A percentile compares a stretch with the other conserved stretches of the same genome.
These are phyloP conservation scores for Bombus superbus DNA, from an alignment of 1,140 invertebrate species.

Conservation along the genomic window DNA sequence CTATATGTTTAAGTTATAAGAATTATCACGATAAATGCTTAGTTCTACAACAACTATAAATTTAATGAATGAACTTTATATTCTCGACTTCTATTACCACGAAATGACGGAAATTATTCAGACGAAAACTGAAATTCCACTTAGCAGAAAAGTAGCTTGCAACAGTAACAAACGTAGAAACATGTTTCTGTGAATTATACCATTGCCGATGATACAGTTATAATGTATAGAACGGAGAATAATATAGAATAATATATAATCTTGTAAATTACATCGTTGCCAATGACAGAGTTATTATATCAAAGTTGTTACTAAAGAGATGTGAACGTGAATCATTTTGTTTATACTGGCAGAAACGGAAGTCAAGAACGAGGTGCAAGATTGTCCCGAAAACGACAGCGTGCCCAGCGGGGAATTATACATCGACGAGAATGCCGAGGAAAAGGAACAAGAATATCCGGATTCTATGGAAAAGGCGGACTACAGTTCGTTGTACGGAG, in stretches of 20 bases:
- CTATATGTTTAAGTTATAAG: background rate
- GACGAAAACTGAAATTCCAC: background rate
- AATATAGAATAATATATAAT: too few relatives aligned
- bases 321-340: slow-evolving; percentile 20
- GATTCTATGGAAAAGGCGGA: slow-evolving; percentile 81
- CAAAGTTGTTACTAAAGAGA: background rate
- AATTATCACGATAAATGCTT: background rate
- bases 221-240: background rate
- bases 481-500: slow-evolving; percentile 77
- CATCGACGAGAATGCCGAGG: slow-evolving; percentile 80
- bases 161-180: background rate
- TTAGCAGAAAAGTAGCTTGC: background rate
- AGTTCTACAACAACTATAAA: background rate
- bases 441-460: slow-evolving; percentile 80
- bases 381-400: slow-evolving; percentile 79
- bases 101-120: background rate
- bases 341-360: slow-evolving; percentile 74
- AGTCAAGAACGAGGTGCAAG: slow-evolving; percentile 81
- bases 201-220: background rate
- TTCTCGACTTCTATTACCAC: background rate
- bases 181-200: background rate
- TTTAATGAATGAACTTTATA: background rate
- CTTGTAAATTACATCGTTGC: background rate
- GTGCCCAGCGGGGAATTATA: slow-evolving; percentile 79
- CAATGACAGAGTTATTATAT: background rate